Conservation (phyloP, 2,113 vertebrate species). For the Dromaius novaehollandiae region DNA sequence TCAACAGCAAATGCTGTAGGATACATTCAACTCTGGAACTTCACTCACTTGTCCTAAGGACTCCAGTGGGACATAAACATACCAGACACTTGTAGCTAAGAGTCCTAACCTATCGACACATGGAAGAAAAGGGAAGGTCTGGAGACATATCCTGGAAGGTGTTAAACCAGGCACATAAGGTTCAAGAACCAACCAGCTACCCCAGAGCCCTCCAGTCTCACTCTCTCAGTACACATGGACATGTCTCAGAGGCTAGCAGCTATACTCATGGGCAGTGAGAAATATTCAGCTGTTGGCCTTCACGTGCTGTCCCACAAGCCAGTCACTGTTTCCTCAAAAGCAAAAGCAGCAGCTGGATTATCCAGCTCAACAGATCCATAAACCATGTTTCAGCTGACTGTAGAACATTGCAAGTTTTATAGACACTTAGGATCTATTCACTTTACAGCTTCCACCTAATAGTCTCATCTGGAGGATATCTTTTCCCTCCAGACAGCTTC, state of each 20-base stretch:
- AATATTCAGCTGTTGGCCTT: neutral
- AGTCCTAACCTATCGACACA: neutral
- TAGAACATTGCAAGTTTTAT: neutral
- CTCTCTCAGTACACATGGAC: accelerated
- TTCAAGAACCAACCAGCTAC: neutral
- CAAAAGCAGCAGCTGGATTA: neutral
- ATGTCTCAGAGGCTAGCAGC: neutral
- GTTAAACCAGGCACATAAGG: neutral
- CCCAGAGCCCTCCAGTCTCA: neutral
- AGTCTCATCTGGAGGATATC: neutral
- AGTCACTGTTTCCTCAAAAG: neutral
- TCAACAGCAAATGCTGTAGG: neutral
- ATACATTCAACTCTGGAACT: neutral
- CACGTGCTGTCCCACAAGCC: neutral
- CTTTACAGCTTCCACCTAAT: neutral
- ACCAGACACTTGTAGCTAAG: neutral
- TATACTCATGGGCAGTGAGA: neutral
- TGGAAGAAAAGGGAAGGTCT: neutral
- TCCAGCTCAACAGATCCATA: neutral
- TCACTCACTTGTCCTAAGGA: neutral
- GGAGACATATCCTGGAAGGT: neutral
- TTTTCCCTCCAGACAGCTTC: neutral
- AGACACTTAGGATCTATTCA: neutral
- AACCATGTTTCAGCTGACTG: neutral
- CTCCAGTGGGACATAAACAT: neutral